A percentile compares a stretch with the other conserved stretches of the same genome.
Evolutionary conservation across 1,140 invertebrate species (phyloP).

Genomic region (Micrasema longulum): DNA sequence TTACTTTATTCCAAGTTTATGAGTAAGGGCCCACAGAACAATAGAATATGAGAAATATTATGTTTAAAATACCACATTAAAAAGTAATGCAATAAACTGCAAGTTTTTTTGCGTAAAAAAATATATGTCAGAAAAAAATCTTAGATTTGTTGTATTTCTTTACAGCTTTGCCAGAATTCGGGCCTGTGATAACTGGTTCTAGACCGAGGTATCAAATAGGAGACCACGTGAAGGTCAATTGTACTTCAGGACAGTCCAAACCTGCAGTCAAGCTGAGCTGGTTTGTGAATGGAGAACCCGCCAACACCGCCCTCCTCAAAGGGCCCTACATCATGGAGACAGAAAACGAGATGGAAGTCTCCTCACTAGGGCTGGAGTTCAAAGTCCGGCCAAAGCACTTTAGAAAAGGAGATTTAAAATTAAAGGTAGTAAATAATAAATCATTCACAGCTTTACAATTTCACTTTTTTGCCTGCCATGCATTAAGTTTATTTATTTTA

Average conservation of each 20-base stretch:
- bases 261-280: slow-evolving; percentile 86
- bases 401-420: slow-evolving; percentile 83
- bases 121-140: not conserved
- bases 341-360: slow-evolving; percentile 76
- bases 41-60: too few species aligned
- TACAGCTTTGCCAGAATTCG: slow-evolving; percentile 82
- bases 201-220: slow-evolving; percentile 83
- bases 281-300: slow-evolving; percentile 89
- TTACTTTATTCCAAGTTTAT: too few species aligned
- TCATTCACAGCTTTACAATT: too few species aligned
- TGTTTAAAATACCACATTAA: too few species aligned
- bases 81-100: too few species aligned
- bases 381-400: slow-evolving; percentile 82
- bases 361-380: slow-evolving; percentile 79
- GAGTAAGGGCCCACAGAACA: too few species aligned
- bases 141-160: not conserved
- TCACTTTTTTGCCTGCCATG: too few species aligned
- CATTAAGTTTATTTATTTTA: too few species aligned
- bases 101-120: too few species aligned
- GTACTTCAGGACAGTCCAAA: slow-evolving; percentile 84
- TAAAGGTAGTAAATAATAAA: slow-evolving; percentile 77
- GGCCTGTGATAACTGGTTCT: slow-evolving; percentile 85
- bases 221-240: slow-evolving; percentile 84
- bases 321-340: slow-evolving; percentile 59
- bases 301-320: slow-evolving; percentile 66